Conservation (phyloP, 2,888 invertebrate species). For the Hypsopygia costalis region DNA sequence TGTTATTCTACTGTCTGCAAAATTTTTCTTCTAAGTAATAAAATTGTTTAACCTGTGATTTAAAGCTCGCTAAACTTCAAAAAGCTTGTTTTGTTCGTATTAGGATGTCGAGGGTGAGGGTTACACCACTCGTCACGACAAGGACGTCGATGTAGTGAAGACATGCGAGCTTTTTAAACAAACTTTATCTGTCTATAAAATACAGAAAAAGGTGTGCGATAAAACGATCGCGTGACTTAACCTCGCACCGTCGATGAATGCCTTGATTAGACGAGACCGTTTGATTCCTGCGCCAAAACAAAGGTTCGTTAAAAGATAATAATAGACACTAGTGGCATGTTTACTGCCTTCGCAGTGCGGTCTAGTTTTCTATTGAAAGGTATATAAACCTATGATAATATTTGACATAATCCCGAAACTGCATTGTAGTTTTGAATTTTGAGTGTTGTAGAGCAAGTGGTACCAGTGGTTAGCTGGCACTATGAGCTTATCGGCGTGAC, state of each 20-base stretch:
- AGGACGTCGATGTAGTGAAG: slow-evolving; percentile 64
- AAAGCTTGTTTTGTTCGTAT: slow-evolving; percentile 39
- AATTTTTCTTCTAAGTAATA: slow-evolving; percentile 1
- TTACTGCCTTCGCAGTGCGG: not conserved
- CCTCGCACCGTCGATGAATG: slow-evolving; percentile 54
- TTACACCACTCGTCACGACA: slow-evolving; percentile 69
- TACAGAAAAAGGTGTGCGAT: slow-evolving; percentile 75
- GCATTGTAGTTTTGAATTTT: slow-evolving; percentile 31
- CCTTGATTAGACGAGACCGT: slow-evolving; percentile 61
- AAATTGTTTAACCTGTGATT: slow-evolving; percentile 1
- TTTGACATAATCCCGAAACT: slow-evolving; percentile 16
- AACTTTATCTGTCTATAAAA: slow-evolving; percentile 74
- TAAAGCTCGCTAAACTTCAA: slow-evolving; percentile 13
- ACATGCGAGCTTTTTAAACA: slow-evolving; percentile 76
- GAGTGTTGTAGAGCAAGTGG: slow-evolving; percentile 46
- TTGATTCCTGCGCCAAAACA: slow-evolving; percentile 35
- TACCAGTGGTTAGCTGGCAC: slow-evolving; percentile 72
- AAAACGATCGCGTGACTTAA: slow-evolving; percentile 75
- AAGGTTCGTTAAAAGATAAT: slow-evolving; percentile 13
- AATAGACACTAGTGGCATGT: not conserved
- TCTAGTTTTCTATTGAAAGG: not conserved
- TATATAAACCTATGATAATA: not conserved
- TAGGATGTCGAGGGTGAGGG: slow-evolving; percentile 47
- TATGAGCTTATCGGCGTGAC: slow-evolving; percentile 69
- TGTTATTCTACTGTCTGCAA: too few species aligned